A percentile compares a stretch with the other conserved stretches of the same genome.
Evolutionary conservation across 2,888 invertebrate genomes (phyloP).

Genomic region (Mimas tiliae): DNA sequence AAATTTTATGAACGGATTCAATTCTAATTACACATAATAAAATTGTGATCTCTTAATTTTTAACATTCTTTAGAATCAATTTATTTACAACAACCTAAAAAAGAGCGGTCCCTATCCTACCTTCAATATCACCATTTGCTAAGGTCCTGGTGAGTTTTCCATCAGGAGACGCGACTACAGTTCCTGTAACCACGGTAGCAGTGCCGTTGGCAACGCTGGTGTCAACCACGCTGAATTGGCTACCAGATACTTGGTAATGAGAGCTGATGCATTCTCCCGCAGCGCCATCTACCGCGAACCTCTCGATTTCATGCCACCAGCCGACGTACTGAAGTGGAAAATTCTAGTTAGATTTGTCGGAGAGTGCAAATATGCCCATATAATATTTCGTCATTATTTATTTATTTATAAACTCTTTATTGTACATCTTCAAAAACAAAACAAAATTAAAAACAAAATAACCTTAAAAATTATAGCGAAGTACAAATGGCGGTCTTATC

Average conservation of each 20-base stretch:
- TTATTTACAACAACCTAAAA: background rate
- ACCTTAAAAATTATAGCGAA: too few species aligned
- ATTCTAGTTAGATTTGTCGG: background rate
- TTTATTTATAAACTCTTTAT: too few species aligned
- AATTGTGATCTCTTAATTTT: background rate
- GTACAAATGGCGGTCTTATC: too few species aligned
- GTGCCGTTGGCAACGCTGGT: conserved; percentile 51
- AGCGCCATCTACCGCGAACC: conserved; percentile 54
- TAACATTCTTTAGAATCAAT: too few species aligned
- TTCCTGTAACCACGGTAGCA: conserved; percentile 48
- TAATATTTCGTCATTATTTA: too few species aligned
- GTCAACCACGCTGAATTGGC: conserved; percentile 52
- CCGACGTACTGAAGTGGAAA: conserved; percentile 57
- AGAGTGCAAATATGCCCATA: too few species aligned
- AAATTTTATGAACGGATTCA: too few species aligned
- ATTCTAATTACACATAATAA: background rate
- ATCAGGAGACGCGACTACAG: conserved; percentile 47
- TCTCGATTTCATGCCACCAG: conserved; percentile 74
- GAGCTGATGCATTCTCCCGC: conserved; percentile 64
- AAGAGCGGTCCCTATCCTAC: conserved; percentile 32
- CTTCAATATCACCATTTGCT: conserved; percentile 40
- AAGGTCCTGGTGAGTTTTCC: conserved; percentile 57
- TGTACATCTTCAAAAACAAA: too few species aligned
- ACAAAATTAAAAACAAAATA: too few species aligned
- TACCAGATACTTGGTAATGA: conserved; percentile 47